Evolutionary conservation across 2,113 vertebrate genomes (phyloP).

Genomic region (Zosterops hypoxanthus): DNA sequence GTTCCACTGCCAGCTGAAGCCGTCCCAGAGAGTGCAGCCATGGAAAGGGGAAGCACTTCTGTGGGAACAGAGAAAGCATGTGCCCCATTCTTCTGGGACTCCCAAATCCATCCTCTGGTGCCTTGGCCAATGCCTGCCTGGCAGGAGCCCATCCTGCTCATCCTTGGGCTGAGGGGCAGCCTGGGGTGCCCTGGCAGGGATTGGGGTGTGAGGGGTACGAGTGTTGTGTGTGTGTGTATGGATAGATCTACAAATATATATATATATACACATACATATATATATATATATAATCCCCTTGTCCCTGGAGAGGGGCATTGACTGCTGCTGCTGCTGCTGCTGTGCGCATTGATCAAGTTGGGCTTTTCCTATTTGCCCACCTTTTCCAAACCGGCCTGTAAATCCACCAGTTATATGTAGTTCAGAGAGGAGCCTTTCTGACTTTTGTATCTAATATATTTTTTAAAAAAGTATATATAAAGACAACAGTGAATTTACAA

Average conservation of each 20-base stretch:
- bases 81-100: accelerated
- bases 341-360: not conserved
- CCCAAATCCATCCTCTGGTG: not conserved
- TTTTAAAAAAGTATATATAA: not conserved
- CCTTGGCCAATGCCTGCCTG: not conserved
- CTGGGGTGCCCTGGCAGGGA: accelerated
- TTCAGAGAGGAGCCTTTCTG: slow-evolving; percentile 5
- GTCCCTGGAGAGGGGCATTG: slow-evolving; percentile 6
- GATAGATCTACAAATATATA: not conserved
- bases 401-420: not conserved
- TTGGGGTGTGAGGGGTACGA: not conserved
- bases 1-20: accelerated
- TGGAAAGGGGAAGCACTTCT: not conserved
- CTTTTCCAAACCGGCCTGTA: not conserved
- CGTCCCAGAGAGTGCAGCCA: not conserved
- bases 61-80: accelerated
- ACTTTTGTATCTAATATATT: slow-evolving; percentile 64
- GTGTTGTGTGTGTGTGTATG: not conserved
- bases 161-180: not conserved
- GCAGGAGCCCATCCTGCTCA: accelerated
- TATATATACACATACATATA: not conserved
- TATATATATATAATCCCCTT: not conserved
- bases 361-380: not conserved
- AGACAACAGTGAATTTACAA: slow-evolving; percentile 13
- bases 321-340: slow-evolving; percentile 46